Conservation (phyloP, 2,888 invertebrate species). For the Spicauda simplicius region DNA sequence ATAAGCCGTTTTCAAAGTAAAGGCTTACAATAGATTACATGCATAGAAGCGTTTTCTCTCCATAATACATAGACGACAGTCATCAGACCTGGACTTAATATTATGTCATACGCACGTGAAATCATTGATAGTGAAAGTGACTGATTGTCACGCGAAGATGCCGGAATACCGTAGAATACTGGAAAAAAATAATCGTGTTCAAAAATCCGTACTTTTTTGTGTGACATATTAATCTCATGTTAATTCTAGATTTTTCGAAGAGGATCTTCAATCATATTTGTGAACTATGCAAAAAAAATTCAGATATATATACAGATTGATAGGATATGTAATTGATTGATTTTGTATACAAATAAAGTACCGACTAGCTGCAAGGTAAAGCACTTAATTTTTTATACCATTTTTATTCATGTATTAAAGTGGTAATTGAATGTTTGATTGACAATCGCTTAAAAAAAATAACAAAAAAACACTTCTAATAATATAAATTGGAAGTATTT, state of each 20-base stretch:
- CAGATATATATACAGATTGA: too few species aligned
- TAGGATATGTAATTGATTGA: too few species aligned
- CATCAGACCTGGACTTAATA: conserved; percentile 21
- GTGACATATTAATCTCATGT: too few species aligned
- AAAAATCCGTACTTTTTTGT: too few species aligned
- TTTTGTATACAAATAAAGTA: background rate
- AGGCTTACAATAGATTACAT: background rate
- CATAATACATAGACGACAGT: conserved; percentile 5
- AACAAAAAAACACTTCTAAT: background rate
- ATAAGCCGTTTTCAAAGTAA: background rate
- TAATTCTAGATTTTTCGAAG: too few species aligned
- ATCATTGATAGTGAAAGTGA: conserved; percentile 42
- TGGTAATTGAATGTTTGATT: background rate
- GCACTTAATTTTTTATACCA: background rate
- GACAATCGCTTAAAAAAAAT: background rate
- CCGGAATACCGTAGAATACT: conserved; percentile 25
- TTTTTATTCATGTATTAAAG: background rate
- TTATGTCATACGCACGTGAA: conserved; percentile 41
- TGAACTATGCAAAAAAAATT: too few species aligned
- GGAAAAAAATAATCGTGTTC: conserved; percentile 7
- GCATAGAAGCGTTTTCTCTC: background rate
- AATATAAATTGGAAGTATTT: too few species aligned
- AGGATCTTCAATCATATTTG: too few species aligned
- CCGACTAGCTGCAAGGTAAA: background rate
- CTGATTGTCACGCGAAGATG: conserved; percentile 36